phyloP scores from a whole-genome alignment of 2,888 invertebrate species.

The Chloroclysta siterata region DNA sequence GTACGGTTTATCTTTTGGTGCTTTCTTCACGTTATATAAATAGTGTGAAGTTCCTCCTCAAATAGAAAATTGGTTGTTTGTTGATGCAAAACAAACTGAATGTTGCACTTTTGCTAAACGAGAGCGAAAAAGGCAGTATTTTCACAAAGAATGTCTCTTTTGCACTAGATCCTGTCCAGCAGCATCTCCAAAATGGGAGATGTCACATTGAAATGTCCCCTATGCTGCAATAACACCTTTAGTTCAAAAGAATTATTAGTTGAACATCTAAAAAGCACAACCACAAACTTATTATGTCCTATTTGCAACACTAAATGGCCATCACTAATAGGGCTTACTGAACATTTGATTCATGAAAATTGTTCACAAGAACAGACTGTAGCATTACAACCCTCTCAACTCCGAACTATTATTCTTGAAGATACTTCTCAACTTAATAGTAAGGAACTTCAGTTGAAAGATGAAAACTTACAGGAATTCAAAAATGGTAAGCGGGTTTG shows the following conservation, averaged over 20 bases:
- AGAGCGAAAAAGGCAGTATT: conserved; percentile 53
- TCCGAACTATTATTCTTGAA: conserved; percentile 32
- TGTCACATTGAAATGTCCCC: conserved; percentile 81
- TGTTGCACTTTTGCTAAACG: conserved; percentile 47
- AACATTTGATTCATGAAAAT: conserved; percentile 81
- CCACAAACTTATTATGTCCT: conserved; percentile 84
- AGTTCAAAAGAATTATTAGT: conserved; percentile 81
- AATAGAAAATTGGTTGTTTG: conserved; percentile 55
- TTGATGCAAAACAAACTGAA: conserved; percentile 72
- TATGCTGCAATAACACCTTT: conserved; percentile 88
- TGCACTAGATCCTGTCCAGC: conserved; percentile 19
- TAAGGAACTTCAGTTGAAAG: conserved; percentile 28
- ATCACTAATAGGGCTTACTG: conserved; percentile 81
- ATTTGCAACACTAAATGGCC: conserved; percentile 83
- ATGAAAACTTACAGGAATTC: conserved; percentile 31
- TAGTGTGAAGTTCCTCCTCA: conserved; percentile 81
- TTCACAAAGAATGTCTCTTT: conserved; percentile 40
- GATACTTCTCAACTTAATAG: conserved; percentile 29
- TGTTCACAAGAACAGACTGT: conserved; percentile 49
- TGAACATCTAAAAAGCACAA: conserved; percentile 79
- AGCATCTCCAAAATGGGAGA: conserved; percentile 77
- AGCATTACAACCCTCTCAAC: conserved; percentile 34
- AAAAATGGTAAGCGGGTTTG: conserved; percentile 46
- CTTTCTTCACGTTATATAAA: conserved; percentile 64
- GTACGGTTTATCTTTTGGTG: conserved; percentile 44